A percentile compares a stretch with the other conserved stretches of the same genome.
Evolutionary conservation across 2,888 invertebrate species (phyloP).

Genomic region (Acrobasis suavella): DNA sequence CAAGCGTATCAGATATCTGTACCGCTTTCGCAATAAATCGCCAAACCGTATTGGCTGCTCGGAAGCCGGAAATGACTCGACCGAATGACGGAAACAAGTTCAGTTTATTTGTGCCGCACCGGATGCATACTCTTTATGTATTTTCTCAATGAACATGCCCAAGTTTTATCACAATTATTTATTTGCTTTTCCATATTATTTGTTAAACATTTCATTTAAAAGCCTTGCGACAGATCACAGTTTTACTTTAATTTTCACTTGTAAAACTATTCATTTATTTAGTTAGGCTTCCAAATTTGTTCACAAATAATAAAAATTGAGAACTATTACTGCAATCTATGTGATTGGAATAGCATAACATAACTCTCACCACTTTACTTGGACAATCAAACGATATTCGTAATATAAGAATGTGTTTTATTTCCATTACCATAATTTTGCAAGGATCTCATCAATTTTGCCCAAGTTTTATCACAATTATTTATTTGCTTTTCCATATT

Average conservation of each 20-base stretch:
- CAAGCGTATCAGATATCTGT: conserved; percentile 26
- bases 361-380: background rate
- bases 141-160: conserved; percentile 37
- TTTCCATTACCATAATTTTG: background rate
- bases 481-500: conserved; percentile 3
- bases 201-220: background rate
- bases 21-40: conserved; percentile 43
- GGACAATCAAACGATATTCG: background rate
- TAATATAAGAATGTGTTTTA: background rate
- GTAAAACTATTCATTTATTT: background rate
- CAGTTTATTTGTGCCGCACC: conserved; percentile 57
- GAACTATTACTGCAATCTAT: background rate
- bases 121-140: conserved; percentile 50
- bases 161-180: conserved; percentile 33
- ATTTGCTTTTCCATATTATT: background rate
- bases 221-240: background rate
- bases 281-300: background rate
- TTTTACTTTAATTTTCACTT: background rate
- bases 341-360: background rate
- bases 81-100: conserved; percentile 60
- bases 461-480: conserved; percentile 35
- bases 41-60: conserved; percentile 44
- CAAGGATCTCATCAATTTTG: conserved; percentile 21
- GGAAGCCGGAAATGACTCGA: conserved; percentile 59
- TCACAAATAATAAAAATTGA: background rate